Evolutionary conservation across 2,888 invertebrate species (phyloP).

Genomic region (Cepaea hortensis): DNA sequence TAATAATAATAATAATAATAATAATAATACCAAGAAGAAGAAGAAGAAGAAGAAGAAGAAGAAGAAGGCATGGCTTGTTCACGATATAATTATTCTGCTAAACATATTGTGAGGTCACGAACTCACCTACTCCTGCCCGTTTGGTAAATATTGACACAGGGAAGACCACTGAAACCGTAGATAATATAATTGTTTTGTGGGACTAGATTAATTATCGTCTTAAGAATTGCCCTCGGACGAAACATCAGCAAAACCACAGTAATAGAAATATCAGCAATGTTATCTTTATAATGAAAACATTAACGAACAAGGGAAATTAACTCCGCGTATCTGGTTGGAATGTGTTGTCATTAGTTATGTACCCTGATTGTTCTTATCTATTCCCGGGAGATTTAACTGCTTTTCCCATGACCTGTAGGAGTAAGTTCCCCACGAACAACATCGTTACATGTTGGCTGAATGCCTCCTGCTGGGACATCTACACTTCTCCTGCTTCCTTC

Average conservation of each 20-base stretch:
- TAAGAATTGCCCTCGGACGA: background rate
- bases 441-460: background rate
- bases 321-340: background rate
- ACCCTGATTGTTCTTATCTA: no score
- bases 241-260: background rate
- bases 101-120: no score
- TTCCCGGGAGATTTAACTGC: background rate
- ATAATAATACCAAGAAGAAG: no score
- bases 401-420: background rate
- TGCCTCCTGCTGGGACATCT: background rate
- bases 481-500: background rate
- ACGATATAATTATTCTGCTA: no score
- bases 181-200: no score
- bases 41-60: no score
- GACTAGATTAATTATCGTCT: no score
- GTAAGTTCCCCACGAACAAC: background rate
- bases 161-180: no score
- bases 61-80: no score
- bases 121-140: no score
- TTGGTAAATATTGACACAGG: no score
- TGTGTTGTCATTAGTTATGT: slow-evolving; percentile 8
- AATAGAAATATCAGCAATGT: background rate
- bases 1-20: no score
- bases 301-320: background rate
- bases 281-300: background rate